Base-by-base conservation (phyloP, 1,140 invertebrate genomes). In the Acarapis woodi region DNA sequence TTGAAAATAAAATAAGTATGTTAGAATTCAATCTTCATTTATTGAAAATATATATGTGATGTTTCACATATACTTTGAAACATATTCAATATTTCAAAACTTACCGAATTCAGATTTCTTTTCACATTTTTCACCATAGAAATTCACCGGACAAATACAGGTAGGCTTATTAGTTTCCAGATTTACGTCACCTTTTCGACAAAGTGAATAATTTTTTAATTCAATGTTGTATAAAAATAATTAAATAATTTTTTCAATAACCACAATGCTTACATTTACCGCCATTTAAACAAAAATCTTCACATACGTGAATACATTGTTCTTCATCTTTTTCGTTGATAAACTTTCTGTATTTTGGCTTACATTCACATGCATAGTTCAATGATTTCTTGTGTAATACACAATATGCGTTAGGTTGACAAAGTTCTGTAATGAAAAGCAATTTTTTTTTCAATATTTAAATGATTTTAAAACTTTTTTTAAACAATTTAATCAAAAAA, bases 71-170 rank as follows among this genome's bases (percentile, higher is more conserved):
- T n/a, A n/a, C n/a, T n/a, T n/a, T n/a, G n/a, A n/a, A n/a, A n/a
- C n/a, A n/a, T n/a, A n/a, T n/a, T n/a, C n/a, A n/a, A n/a, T n/a
- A n/a, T n/a, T n/a, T n/a, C n/a, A n/a, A n/a, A n/a, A n/a, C n/a
- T n/a, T n/a, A n/a, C n/a, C 78, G 53, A 88, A 87, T 49, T 85
- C 76, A 1, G 77, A 82, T 52, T 85, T 85, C 46, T 80, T 75
- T 3, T 71, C 65, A 49, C 78, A 87, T 40, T 73, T 70, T 43
- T 73, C 70, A n/a, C 80, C 80, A 10, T 77, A 83, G 57, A 83
- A 88, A 35, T 78, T 83, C 1, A 79, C 77, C 4, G 73, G 67
- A 51, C 80, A 88, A 41, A 75, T 63, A 50, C 80, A 88, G 0
- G 72, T 71, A 0, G 79, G 78, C 23, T 49, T 44, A 15, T 53